Base-by-base conservation (phyloP, 2,888 invertebrate genomes). In the Dichetophora obliterata region DNA sequence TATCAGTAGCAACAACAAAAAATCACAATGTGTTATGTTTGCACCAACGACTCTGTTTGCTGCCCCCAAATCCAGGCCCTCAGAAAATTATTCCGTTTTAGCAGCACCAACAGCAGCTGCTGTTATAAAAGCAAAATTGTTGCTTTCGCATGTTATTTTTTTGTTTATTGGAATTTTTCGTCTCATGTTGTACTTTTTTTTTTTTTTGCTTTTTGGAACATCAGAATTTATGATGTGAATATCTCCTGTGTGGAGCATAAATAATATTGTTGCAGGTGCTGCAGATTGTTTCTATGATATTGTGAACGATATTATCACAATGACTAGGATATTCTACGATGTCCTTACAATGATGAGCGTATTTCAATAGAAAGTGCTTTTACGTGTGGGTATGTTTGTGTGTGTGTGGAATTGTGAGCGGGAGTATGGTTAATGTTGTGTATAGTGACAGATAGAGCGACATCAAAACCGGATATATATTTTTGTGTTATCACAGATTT, bases 221-320 rank as follows among this genome's bases (percentile, higher is more conserved):
- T 22, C 22, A 66, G 52, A 74, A 74, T 74, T 65, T 52, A 74
- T 66, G 74, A 74, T 37, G 74, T 66, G 74, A 74, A 74, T 74
- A 74, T 66, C 54, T 65, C 5, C 27, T 43, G 24, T 72, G 61
- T 48, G 24, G 50, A 61, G 27, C n/a, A n/a, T 27, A 72, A 74
- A 52, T 66, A 66, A 74, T 74, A 66, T 74, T 74, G 54, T 74
- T 74, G 74, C 66, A 74, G 65, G 37, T 74, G 65, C 57, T n/a
- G 24, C 27, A 50, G 9, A 22, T 24, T 59, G 59, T 24, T 6
- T 24, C 59, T 27, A 5, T 34, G 63, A 63, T 34, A n/a, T n/a
- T 31, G n/a, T 5, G n/a, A 16, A 24, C 27, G 63, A 31, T 16
- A 34, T 34, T 19, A 34, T 16, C n/a, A 54, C 19, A 43, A 14